Percentiles rank a stretch among this genome's conserved stretches.
These are phyloP conservation scores for Amphilophus citrinellus DNA, from an alignment of 2,113 vertebrate species.

Conservation along the genomic window DNA sequence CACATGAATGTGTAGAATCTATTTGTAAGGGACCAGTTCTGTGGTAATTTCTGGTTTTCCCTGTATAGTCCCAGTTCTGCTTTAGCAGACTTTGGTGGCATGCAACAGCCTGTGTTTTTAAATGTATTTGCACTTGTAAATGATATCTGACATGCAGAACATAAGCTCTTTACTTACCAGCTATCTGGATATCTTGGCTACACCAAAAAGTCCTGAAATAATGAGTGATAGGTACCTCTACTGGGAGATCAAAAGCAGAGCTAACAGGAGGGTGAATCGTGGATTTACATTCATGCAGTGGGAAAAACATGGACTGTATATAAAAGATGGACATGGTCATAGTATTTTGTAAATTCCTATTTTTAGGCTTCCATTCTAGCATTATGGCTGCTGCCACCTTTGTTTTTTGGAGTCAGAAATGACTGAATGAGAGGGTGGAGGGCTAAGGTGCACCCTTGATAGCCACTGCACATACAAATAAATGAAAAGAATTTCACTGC, in stretches of 20 bases:
- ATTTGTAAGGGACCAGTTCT: not conserved
- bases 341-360: not conserved
- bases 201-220: too few relatives aligned
- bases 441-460: too few relatives aligned
- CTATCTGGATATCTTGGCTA: too few relatives aligned
- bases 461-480: too few relatives aligned
- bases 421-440: not conserved
- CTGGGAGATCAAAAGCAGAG: not conserved
- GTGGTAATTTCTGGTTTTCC: not conserved
- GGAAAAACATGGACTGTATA: not conserved
- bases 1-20: not conserved
- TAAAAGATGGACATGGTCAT: not conserved
- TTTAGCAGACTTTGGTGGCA: not conserved
- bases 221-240: too few relatives aligned
- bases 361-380: not conserved
- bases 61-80: not conserved
- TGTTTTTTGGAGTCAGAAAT: not conserved
- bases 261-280: not conserved
- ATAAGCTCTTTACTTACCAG: too few relatives aligned
- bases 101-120: not conserved
- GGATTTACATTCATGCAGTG: not conserved
- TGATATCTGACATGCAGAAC: too few relatives aligned
- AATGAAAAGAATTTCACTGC: too few relatives aligned
- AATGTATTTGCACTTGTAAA: not conserved
- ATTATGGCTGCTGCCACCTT: not conserved